phyloP scores from a whole-genome alignment of 1,140 invertebrate species.

The Chlorops oryzae region DNA sequence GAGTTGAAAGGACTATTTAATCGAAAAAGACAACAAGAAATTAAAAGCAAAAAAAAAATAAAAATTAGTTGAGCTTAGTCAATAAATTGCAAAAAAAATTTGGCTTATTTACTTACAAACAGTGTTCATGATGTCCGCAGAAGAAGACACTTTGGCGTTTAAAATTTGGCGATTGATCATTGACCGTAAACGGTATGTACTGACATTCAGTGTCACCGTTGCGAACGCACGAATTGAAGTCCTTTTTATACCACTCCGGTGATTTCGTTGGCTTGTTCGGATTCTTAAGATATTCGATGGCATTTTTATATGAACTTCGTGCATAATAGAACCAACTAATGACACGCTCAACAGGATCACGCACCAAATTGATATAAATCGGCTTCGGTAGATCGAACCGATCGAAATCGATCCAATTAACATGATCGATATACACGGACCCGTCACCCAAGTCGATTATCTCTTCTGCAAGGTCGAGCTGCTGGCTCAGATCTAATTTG shows the following conservation, averaged over 20 bases:
- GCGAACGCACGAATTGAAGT: slow-evolving; percentile 80
- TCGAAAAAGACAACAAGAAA: no score
- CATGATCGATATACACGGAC: slow-evolving; percentile 67
- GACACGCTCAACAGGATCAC: slow-evolving; percentile 75
- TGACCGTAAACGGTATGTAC: slow-evolving; percentile 68
- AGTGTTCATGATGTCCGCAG: slow-evolving; percentile 77
- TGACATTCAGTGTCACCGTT: slow-evolving; percentile 75
- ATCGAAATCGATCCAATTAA: slow-evolving; percentile 60
- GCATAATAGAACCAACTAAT: slow-evolving; percentile 81
- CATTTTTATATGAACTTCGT: slow-evolving; percentile 76
- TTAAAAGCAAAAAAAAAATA: no score
- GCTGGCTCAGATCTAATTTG: slow-evolving; percentile 64
- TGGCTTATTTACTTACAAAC: slow-evolving; percentile 71
- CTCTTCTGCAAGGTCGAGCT: slow-evolving; percentile 54
- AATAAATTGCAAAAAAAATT: no score
- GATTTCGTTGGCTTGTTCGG: slow-evolving; percentile 74
- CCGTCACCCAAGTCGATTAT: slow-evolving; percentile 52
- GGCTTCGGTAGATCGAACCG: slow-evolving; percentile 67
- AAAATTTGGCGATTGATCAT: slow-evolving; percentile 75
- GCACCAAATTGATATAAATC: slow-evolving; percentile 81
- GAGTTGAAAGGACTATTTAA: slow-evolving; percentile 74
- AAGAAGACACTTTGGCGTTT: slow-evolving; percentile 76
- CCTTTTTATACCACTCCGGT: slow-evolving; percentile 78
- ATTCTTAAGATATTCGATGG: slow-evolving; percentile 76
- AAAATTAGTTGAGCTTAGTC: no score